Base-by-base conservation (phyloP, 2,113 vertebrate species). In the Motacilla alba region DNA sequence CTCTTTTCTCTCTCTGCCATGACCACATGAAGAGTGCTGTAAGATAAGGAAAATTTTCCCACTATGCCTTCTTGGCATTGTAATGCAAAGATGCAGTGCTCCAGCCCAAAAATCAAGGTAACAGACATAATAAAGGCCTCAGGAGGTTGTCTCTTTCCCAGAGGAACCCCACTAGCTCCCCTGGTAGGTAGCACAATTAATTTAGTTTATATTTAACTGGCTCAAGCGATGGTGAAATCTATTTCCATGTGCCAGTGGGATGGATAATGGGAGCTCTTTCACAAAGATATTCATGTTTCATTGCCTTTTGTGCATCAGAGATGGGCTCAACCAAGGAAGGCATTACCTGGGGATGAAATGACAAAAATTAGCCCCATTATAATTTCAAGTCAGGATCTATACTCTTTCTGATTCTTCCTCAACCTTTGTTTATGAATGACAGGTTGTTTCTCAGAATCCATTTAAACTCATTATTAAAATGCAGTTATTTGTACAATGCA, bases 81-180 rank as follows among this genome's bases (percentile, higher is more conserved):
- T 0, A 0, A 33, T 0, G 1, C 2, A 3, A 92, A 80, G 27
- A 39, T 74, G 28, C 28, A 46, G 24, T 0, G 0, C 24, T 83
- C 41, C 63, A 74, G 31, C 11, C n/a, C 1, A 0, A 62, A 74
- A 87, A 35, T 7, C 46, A 66, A 59, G 18, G 11, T 35, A 13
- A 46, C 31, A 79, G 50, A 49, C 33, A 28, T 11, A 49, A 73
- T 22, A 44, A 88, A 60, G 23, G 56, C 41, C 70, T 66, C 49
- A 27, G 28, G n/a, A 88, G 7, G 14, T 12, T 86, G 11, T 56
- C 11, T 35, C 14, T 20, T 70, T 66, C 47, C 35, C 83, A 60
- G 14, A 93, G n/a, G 50, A 85, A 11, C 7, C 21, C 46, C 31
- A 41, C 52, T 9, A 64, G 23, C 47, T 52, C 18, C 20, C 12